Base-by-base conservation (phyloP, 92 coral and sea anemone species). In the Epizoanthus ramosus region DNA sequence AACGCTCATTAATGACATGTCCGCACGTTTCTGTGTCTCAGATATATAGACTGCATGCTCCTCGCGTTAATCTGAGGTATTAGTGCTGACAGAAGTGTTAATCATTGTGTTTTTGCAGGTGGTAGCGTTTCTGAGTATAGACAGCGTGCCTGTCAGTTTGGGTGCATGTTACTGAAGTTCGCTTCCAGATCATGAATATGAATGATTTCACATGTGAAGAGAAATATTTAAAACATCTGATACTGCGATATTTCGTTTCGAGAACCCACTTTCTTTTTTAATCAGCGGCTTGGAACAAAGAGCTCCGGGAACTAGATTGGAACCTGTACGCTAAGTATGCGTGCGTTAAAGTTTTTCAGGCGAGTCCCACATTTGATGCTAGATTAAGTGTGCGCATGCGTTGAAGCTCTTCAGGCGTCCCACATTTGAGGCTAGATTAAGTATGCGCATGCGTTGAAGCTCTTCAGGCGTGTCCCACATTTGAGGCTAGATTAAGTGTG, bases 391-490 rank as follows among this genome's bases (percentile, higher is more conserved):
- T 21, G 81, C 56, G 56, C 68, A 59, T 71, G 75, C 58, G 56
- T 76, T 17, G 68, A 9, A 37, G 0, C 3, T 16, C 31, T 28
- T 31, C 35, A 6, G 85, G 77, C 6, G 80, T 93, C 89, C 45
- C 74, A 61, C 17, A 87, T 73, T 37, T 37, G 43, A 37, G 43
- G 43, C 5, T 10, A 50, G 12, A 16, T 56, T 59, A 76, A 37
- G 68, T 58, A 2, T 21, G 81, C 56, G 56, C 68, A 59, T 71
- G 75, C 58, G 56, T 76, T 17, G 68, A 9, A 37, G 0, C 6
- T 16, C 33, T 28, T 31, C 35, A 6, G 85, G 77, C 6, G 80
- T 69, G 79, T 93, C 89, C 45, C 74, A 68, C 17, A 87, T 73
- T 37, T 37, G 43, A 37, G 43, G 43, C 5, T 10, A 50, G 12